A percentile compares a stretch with the other conserved stretches of the same genome.
These are phyloP conservation scores for Conger conger DNA, from an alignment of 2,113 vertebrate genomes.

Conservation along the genomic window DNA sequence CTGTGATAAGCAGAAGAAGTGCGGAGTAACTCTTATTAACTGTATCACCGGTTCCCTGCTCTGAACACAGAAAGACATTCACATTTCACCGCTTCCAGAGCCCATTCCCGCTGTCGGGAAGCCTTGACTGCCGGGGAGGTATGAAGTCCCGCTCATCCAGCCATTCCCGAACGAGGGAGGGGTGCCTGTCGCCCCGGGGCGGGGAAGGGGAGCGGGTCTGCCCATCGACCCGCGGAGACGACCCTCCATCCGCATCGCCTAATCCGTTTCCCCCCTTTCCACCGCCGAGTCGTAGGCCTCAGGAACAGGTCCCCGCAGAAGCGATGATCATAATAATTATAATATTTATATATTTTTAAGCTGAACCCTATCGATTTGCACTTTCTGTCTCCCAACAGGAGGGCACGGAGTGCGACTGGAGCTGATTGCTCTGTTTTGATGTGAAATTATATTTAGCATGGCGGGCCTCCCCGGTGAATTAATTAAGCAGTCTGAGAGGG, in stretches of 20 bases:
- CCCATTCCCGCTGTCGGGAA: neutral
- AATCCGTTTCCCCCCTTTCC: neutral
- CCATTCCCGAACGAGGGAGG: neutral
- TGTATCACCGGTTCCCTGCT: neutral
- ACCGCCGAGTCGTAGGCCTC: neutral
- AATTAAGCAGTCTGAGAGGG: slow-evolving; percentile 50
- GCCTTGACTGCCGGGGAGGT: neutral
- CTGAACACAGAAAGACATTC: neutral
- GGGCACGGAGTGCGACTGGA: slow-evolving; percentile 18
- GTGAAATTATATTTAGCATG: slow-evolving; percentile 47
- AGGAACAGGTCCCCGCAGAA: neutral
- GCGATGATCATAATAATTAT: slow-evolving; percentile 29
- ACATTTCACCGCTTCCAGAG: neutral
- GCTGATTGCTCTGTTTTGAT: slow-evolving; percentile 27
- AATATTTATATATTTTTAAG: slow-evolving; percentile 40
- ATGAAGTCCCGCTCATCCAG: neutral
- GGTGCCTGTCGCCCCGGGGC: neutral
- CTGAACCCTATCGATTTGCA: slow-evolving; percentile 22
- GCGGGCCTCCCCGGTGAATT: slow-evolving; percentile 49
- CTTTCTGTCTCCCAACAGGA: slow-evolving; percentile 26
- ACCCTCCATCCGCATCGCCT: neutral
- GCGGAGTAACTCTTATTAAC: neutral
- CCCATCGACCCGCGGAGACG: neutral
- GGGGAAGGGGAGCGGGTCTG: neutral
- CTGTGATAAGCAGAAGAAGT: neutral